Percentiles rank a stretch among this genome's conserved stretches.
Conservation (phyloP, 2,888 invertebrate genomes). For the Cataglyphis cursor region DNA sequence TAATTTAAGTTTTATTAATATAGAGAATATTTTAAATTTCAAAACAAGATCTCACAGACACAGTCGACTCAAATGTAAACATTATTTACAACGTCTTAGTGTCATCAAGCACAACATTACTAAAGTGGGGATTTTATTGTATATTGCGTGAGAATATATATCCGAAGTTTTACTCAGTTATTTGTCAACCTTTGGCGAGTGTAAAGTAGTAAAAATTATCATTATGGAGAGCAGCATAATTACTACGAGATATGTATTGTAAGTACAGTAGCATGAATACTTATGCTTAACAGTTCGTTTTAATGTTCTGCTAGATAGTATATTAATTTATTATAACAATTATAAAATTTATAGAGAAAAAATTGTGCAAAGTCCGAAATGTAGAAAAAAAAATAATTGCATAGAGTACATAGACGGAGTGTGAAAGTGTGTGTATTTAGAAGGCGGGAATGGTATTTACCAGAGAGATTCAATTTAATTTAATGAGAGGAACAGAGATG, state of each 20-base stretch:
- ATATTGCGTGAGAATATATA: too few species aligned
- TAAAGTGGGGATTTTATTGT: neutral
- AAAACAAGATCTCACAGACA: too few species aligned
- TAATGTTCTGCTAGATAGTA: neutral
- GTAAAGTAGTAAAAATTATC: too few species aligned
- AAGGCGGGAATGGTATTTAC: constrained; percentile 37
- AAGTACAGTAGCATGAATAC: neutral
- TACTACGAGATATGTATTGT: neutral
- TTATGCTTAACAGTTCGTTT: neutral
- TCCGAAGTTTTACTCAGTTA: too few species aligned
- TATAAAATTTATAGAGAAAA: neutral
- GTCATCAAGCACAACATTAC: neutral
- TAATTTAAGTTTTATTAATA: neutral
- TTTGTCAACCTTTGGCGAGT: too few species aligned
- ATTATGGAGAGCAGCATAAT: too few species aligned
- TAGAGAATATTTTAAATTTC: neutral
- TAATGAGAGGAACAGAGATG: constrained; percentile 68
- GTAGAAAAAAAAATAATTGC: constrained; percentile 12
- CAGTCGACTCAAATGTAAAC: neutral
- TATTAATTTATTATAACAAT: neutral
- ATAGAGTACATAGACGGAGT: neutral
- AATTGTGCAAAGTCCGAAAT: neutral
- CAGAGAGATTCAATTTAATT: constrained; percentile 65
- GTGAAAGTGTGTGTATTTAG: neutral
- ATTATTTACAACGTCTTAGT: neutral